Evolutionary conservation across 2,888 invertebrate genomes (phyloP).

Genomic region (Volucella zonaria): DNA sequence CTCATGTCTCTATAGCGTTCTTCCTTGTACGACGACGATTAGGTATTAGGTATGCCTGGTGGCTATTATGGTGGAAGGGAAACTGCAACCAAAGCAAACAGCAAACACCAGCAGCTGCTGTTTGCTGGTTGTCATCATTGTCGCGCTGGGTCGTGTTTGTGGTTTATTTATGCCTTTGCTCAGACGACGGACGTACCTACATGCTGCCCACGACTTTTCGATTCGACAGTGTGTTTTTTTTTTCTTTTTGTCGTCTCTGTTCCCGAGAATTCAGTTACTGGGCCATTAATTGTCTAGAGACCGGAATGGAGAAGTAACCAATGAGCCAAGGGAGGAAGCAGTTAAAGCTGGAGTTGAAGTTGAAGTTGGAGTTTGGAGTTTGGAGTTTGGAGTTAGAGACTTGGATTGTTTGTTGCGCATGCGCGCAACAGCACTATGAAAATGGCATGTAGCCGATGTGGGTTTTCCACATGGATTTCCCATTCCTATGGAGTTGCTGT

Average conservation of each 20-base stretch:
- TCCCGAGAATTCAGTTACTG: constrained; percentile 59
- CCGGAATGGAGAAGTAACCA: neutral
- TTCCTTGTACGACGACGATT: constrained; percentile 14
- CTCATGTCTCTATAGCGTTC: constrained; percentile 40
- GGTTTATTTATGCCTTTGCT: constrained; percentile 71
- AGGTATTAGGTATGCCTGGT: constrained; percentile 4
- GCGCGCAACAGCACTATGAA: constrained; percentile 6
- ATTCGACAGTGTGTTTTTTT: constrained; percentile 29
- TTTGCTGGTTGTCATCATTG: constrained; percentile 70
- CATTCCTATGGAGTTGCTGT: constrained; percentile 58
- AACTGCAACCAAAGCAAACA: constrained; percentile 59
- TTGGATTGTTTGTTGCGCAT: constrained; percentile 52
- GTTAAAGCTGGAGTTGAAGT: neutral
- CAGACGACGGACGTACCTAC: constrained; percentile 58
- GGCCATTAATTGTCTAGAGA: constrained; percentile 64
- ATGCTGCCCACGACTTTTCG: constrained; percentile 70
- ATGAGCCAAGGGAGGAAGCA: neutral
- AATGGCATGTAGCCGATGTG: constrained; percentile 27
- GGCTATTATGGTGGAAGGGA: constrained; percentile 31
- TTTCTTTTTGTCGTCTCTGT: neutral
- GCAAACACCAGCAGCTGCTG: constrained; percentile 69
- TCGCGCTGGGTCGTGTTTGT: constrained; percentile 72
- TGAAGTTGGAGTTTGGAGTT: neutral
- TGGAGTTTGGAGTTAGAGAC: neutral
- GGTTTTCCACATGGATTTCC: constrained; percentile 1